Conservation (phyloP, 2,113 vertebrate genomes). For the Sitta europaea region DNA sequence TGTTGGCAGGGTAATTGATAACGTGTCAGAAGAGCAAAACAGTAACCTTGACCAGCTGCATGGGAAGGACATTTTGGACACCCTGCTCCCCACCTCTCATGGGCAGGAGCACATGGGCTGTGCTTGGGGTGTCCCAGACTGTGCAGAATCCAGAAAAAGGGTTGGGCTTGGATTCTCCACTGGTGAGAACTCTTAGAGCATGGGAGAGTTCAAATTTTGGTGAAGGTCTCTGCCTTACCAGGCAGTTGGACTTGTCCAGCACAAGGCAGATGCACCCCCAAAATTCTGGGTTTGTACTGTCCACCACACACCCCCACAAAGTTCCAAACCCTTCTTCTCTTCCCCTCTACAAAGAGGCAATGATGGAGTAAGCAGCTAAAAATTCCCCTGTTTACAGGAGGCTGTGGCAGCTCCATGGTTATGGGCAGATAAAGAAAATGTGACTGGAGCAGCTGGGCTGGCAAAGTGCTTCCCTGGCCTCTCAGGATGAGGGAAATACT, state of each 20-base stretch:
- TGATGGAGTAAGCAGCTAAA: neutral
- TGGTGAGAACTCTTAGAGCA: neutral
- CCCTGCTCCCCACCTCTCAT: neutral
- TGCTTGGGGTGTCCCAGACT: neutral
- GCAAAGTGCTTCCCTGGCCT: neutral
- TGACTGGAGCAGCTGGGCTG: neutral
- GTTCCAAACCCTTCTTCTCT: neutral
- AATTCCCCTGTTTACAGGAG: neutral
- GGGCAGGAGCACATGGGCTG: neutral
- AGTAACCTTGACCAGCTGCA: constrained; percentile 84
- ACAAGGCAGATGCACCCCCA: neutral
- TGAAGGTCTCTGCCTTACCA: neutral
- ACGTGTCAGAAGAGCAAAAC: constrained; percentile 75
- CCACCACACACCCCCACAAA: neutral
- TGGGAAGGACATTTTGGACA: neutral
- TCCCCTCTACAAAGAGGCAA: neutral
- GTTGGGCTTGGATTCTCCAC: neutral
- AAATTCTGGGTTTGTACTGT: neutral
- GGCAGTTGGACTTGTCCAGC: neutral
- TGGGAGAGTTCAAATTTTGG: neutral
- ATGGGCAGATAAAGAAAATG: neutral
- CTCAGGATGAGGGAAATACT: neutral
- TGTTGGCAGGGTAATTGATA: constrained; percentile 92
- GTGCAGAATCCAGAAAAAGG: neutral
- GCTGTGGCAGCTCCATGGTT: neutral